Base-by-base conservation (phyloP, 2,888 invertebrate species). In the Drosophila birchii region DNA sequence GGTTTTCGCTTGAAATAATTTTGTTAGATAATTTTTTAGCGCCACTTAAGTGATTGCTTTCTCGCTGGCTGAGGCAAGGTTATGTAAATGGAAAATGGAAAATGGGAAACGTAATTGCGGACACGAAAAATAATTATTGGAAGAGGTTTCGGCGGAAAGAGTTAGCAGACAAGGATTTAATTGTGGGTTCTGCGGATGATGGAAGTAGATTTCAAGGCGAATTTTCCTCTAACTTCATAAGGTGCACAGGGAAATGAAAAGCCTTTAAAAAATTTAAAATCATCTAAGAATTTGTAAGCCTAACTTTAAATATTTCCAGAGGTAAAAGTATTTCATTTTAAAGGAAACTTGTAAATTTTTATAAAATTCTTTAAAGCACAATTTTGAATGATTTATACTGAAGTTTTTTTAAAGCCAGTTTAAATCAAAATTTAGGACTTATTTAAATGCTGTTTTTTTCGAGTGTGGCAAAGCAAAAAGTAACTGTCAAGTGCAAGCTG, bases 11-110 rank as follows among this genome's bases (percentile, higher is more conserved):
- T 69, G 51, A 72, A 64, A 69, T 64, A 64, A 69, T 64, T 67
- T 69, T 34, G 47, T 66, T 66, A 59, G 47, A 60, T 51, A 63
- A 55, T 75, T 64, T 64, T 59, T 49, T 67, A 38, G 63, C 34
- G 56, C 59, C 62, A 45, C 54, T 74, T 77, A 80, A 83, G 69
- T 76, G 76, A 84, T 86, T 84, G 78, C 69, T 61, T 73, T 73
- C 54, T 73, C 54, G 18, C 26, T 41, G 34, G 49, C 47, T 43
- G 41, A 29, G 43, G 32, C 38, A 60, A 49, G 49, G 53, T 70
- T 61, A 72, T 60, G 61, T 55, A 73, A 75, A 75, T 74, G 59
- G 20, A 32, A 73, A 55, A 32, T 36, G 66, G 66, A 47, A 74
- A 62, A 67, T 47, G 47, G 16, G 16, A 11, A 51, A 36, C 53